Base-by-base conservation (phyloP, 1,140 invertebrate species). In the Procambarus clarkii region DNA sequence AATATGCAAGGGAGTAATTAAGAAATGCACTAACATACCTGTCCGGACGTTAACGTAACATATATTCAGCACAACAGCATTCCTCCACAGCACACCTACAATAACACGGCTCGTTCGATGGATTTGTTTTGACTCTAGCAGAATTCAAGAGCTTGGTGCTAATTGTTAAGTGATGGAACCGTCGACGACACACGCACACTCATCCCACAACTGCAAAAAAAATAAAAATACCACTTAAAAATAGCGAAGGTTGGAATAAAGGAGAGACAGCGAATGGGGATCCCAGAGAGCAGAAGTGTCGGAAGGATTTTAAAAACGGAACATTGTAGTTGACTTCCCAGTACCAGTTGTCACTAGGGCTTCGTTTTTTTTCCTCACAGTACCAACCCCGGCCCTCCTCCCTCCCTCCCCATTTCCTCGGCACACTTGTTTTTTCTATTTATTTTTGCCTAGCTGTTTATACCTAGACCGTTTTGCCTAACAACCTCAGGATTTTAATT, bases 111-210 rank as follows among this genome's bases (percentile, higher is more conserved):
- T 64, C 58, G 86, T 81, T 71, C 58, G 86, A 81, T 81, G 86
- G 54, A 88, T 88, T 46, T 88, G 86, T 88, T 88, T 78, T 88
- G 86, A 80, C 86, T 81, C 48, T 18, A 46, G n/a, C 21, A 71
- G 78, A 77, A 60, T 80, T 80, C 78, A 81, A 45, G 86, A 69
- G 77, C 34, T 71, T 24, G 86, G 11, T 77, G 60, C 86, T 88
- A 88, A 88, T 88, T 88, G 77, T 88, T 88, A 88, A 80, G 86
- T 44, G 86, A 88, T 24, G 84, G 74, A 60, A 64, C 45, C 69
- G 60, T 58, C 58, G 21, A 45, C 74, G 46, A 48, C 34, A 50
- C 84, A 18, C 84, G 76, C 71, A 77, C n/a, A 76, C 44, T 77
- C 85, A 86, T 86, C 76, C 58, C 21, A 76, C 45, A 78, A 76